Evolutionary conservation across 2,888 invertebrate species (phyloP).

Genomic region (Ptychoptera albimana): DNA sequence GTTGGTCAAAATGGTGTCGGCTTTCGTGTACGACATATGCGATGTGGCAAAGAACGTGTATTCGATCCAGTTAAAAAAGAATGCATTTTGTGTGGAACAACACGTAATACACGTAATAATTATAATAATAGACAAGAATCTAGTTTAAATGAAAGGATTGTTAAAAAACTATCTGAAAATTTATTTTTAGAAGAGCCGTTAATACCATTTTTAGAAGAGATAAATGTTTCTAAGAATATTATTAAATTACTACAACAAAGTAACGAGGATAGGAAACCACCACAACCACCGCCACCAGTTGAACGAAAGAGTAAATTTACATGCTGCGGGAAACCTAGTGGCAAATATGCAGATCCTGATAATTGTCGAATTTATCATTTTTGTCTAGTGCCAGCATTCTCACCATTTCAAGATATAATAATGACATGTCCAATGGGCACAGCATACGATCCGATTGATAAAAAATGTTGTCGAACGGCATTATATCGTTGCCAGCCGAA

Average conservation of each 20-base stretch:
- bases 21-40: slow-evolving; percentile 11
- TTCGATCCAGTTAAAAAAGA: slow-evolving; percentile 10
- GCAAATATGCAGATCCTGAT: slow-evolving; percentile 11
- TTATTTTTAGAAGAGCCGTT: no score
- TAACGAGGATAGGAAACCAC: not conserved
- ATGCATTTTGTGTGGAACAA: slow-evolving; percentile 12
- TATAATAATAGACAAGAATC: not conserved
- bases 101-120: slow-evolving; percentile 1
- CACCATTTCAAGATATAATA: slow-evolving; percentile 10
- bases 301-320: slow-evolving; percentile 1
- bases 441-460: slow-evolving; percentile 9
- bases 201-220: no score
- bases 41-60: slow-evolving; percentile 10
- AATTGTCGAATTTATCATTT: slow-evolving; percentile 12
- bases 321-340: slow-evolving; percentile 7
- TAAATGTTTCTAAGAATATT: not conserved
- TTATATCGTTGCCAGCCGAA: slow-evolving; percentile 7
- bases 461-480: slow-evolving; percentile 10
- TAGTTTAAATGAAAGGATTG: not conserved
- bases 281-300: not conserved
- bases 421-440: slow-evolving; percentile 10
- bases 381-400: slow-evolving; percentile 10
- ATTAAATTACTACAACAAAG: not conserved
- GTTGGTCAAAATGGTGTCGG: slow-evolving; percentile 10
- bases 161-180: not conserved